Evolutionary conservation across 1,140 invertebrate species (phyloP), one percentile per base, ranked within the genome.

Genomic region (Pygmarrhopalites habei): DNA sequence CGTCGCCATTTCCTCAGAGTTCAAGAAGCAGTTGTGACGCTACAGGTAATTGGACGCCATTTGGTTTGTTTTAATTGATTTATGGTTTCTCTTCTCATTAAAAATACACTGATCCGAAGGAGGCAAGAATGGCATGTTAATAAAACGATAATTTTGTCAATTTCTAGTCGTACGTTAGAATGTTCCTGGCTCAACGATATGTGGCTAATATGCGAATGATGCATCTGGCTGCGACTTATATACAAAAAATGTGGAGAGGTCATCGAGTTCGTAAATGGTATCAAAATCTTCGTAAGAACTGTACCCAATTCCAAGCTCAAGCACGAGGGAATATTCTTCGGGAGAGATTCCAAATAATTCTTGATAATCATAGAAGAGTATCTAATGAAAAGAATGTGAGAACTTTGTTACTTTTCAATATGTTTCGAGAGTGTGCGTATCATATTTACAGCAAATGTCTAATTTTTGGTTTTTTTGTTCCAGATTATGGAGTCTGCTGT

Each of bases 191-290:
- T 61, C 78, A 76, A 67, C 73, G 68, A 41, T 66, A 64, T 28
- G 64, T 72, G 19, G 72, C 64, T 58, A 75, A 75, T 43, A 58
- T 80, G 49, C 69, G 74, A 47, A 68, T 76, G 15, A 68, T 71
- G 71, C 75, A 83, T 23, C 74, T 80, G 14, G 88, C 90, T 1
- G 87, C 85, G 1, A 76, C 83, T 14, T 83, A 82, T 49, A 86
- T 95, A 60, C 91, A 94, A 73, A 81, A 85, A 47, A 78, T 80
- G 47, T 93, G 88, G 86, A 77, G 86, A 61, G 81, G 82, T 12
- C 83, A 83, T 68, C 79, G 79, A 57, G 81, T 81, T 19, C 78
- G 85, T 15, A 80, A 78, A 26, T 87, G 85, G 82, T 88, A 82
- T 72, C 75, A 82, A 53, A 82, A 83, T 53, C 73, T 91, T 0